Base-by-base conservation (phyloP, 2,113 vertebrate genomes). In the Limnothrissa miodon region DNA sequence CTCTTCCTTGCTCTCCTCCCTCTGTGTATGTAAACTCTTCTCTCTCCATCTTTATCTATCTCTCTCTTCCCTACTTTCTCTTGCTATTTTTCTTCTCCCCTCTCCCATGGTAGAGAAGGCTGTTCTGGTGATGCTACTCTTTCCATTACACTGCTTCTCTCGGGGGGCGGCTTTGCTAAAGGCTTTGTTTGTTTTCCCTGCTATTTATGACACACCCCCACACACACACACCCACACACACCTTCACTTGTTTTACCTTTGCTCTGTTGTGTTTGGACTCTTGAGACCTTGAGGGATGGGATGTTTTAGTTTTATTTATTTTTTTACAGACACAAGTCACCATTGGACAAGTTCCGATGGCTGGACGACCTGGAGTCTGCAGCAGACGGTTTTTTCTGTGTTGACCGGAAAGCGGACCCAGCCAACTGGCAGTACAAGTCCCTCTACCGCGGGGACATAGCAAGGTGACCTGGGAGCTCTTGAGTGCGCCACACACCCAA, bases 341-440 rank as follows among this genome's bases (percentile, higher is more conserved):
- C 87, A 39, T 74, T 78, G 80, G 66, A 74, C 78, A 51, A 0
- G 53, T 94, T 93, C 70, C 84, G 95, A 83, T 99, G 98, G 97
- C 93, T 98, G 44, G 98, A 99, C 87, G 98, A 99, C 62, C 0
- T 96, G 39, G 90, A 95, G 90, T 78, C 85, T 9, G 87, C 90
- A 82, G 88, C 90, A 0, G 86, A 90, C 78, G 94, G 94, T 79
- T 90, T 88, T 0, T 99, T 97, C 93, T 95, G 95, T n/a, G 92
- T 95, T 80, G 97, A 99, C 89, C 94, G 92, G 87, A 98, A 96
- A 80, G 90, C 96, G 0, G 98, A 99, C 85, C 90, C 91, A 45
- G 94, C 96, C 62, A 99, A 99, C 93, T 99, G 97, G 98, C 94
- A 97, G 36, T 99, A 99, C 82, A 99, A 97, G 87, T 98, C 97